Evolutionary conservation across 2,113 vertebrate species (phyloP), one percentile per base, ranked within the genome.

Genomic region (Macroglossus sobrinus): DNA sequence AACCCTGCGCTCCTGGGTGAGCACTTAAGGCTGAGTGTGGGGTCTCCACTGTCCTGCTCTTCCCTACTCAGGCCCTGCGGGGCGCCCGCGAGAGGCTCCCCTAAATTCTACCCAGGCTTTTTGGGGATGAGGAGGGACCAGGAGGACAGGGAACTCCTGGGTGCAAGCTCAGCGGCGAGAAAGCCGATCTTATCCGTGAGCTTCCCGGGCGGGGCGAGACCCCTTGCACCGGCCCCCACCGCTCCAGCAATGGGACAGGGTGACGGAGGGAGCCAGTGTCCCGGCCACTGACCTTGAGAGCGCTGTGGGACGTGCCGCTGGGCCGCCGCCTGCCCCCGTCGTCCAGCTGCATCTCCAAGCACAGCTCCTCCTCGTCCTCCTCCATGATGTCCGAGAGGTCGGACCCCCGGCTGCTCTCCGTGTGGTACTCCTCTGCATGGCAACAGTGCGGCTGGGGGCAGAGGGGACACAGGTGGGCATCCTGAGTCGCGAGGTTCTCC

Each of bases 371-470:
- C 98, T 99, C 99, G 1, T 99, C 99, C 96, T 99, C 99, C 98
- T 99, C 99, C 99, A 99, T 99, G 82, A 99, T 99, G 98, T 99
- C 99, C 0, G 99, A 99, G 79, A 99, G 98, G 98, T 99, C 99
- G 0, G 99, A 99, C 0, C 99, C 99, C 4, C 99, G 98, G 98
- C 99, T 99, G 98, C 99, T 99, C 98, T 99, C 99, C 0, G 99
- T 99, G 71, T 99, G 99, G 97, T 99, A 99, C 87, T 99, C 99
- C 4, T 99, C 99, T 18, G 99, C 99, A 28, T 99, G 99, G 98
- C 99, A 99, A 96, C 99, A 99, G 95, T 99, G 99, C 84, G 99
- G 98, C 99, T 99, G 88, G 14, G 28, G 47, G 72, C 40, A 66
- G 19, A 55, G 47, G 26, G 28, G 12, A 28, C 0, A 28, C 7